These are phyloP conservation scores for Porites cylindrica DNA, from an alignment of 92 coral and sea anemone species.

Conservation along the genomic window DNA sequence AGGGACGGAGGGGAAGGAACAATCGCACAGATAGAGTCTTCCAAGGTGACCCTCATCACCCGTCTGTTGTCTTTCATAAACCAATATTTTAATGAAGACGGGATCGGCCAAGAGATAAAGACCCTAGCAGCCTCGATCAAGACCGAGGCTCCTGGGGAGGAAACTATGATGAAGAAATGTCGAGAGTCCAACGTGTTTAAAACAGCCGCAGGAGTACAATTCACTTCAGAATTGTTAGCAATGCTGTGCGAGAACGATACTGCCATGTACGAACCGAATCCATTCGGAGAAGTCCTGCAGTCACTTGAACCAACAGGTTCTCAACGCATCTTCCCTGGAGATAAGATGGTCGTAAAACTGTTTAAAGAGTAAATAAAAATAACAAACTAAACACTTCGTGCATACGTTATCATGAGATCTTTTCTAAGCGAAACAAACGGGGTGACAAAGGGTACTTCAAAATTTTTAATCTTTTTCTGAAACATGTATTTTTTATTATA, in stretches of 20 bases:
- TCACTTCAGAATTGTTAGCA: too few relatives aligned
- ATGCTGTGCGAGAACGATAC: too few relatives aligned
- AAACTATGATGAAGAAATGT: too few relatives aligned
- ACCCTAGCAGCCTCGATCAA: not conserved
- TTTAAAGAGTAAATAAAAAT: not conserved
- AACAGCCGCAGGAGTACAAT: too few relatives aligned
- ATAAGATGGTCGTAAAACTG: not conserved
- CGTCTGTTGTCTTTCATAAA: not conserved
- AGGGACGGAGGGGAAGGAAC: constrained; percentile 3
- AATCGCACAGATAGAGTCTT: constrained; percentile 7
- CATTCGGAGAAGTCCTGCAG: not conserved
- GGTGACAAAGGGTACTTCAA: too few relatives aligned
- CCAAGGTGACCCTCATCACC: not conserved
- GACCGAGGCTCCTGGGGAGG: not conserved
- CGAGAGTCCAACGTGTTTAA: too few relatives aligned
- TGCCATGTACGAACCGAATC: too few relatives aligned
- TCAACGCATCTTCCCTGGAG: not conserved
- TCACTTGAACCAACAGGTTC: not conserved
- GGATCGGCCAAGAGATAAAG: not conserved
- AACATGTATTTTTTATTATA: not conserved
- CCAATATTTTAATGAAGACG: not conserved
- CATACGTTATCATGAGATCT: not conserved
- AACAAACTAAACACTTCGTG: not conserved
- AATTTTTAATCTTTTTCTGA: not conserved
- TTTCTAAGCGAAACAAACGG: not conserved